Evolutionary conservation across 2,888 invertebrate genomes (phyloP), one percentile per base, ranked within the genome.

Genomic region (Drepanosiphum platanoidis): DNA sequence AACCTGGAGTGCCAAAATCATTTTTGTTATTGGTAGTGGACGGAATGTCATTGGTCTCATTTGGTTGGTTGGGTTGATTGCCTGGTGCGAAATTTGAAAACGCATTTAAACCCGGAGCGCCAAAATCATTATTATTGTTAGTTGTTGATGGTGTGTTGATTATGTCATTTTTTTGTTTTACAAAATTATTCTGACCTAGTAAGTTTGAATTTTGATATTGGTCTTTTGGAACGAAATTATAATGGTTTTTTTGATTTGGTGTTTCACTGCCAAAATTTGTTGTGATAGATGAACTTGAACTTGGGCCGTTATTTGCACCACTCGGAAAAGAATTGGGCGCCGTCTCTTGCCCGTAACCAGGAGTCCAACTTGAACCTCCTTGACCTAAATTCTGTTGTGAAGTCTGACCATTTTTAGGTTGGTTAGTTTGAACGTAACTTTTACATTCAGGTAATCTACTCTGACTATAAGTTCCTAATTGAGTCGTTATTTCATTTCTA

Each of bases 1-100:
- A 22, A 15, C 36, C 64, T 3, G 46, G 64, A 22, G 68, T 22
- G 0, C 52, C 27, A 46, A n/a, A 46, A 72, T 18, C 13, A 30
- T n/a, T 11, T 1, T 30, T 42, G 27, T 46, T 30, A 18, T 46
- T 72, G 46, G 46, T 52, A 18, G 22, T 52, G 2, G 18, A 3
- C 4, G 22, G 52, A 52, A 5, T 52, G 30, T 30, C 8, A 42
- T 39, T 42, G 9, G 27, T 0, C 3, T 30, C 30, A 39, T 39
- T 71, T 2, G 30, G 81, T 70, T 18, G 68, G 15, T 66, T 39
- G 1, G 27, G 80, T 22, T 61, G 22, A 36, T 84, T 84, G 30
- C 36, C 46, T 11, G 64, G 83, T 66, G 74, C 34, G 22, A 66
- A 84, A 75, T 75, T 84, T 22, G 83, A 68, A 68, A 75, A 75